A percentile compares a stretch with the other conserved stretches of the same genome.
Conservation (phyloP, 2,797 vertebrate genomes). For the Taenioides sp. region DNA sequence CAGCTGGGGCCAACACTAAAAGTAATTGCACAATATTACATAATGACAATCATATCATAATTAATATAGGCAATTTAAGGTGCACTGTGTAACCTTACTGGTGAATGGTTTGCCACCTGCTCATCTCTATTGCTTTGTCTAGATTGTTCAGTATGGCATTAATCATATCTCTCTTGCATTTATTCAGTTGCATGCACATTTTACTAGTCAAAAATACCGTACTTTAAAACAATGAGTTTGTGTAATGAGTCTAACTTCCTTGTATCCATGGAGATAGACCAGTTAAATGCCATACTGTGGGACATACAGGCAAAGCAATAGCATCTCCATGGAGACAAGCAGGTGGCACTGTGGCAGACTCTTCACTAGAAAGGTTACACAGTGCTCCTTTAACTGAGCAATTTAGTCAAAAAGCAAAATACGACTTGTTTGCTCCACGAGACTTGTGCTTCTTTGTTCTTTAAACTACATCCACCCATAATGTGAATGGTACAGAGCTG, state of each 20-base stretch:
- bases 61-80: not conserved
- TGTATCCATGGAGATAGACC: too few relatives aligned
- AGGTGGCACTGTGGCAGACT: not conserved
- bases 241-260: too few relatives aligned
- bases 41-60: not conserved
- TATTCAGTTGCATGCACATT: not conserved
- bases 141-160: not conserved
- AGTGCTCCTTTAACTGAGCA: not conserved
- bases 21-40: not conserved
- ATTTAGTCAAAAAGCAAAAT: not conserved
- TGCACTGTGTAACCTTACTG: not conserved
- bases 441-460: constrained; percentile 36
- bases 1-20: not conserved
- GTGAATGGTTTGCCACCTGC: not conserved
- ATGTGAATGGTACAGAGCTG: constrained; percentile 22
- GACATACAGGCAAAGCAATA: not conserved
- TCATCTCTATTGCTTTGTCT: not conserved
- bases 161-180: not conserved
- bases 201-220: too few relatives aligned
- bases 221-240: too few relatives aligned
- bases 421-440: too few relatives aligned
- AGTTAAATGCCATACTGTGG: not conserved
- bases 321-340: not conserved
- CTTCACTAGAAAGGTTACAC: not conserved
- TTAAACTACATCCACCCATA: constrained; percentile 11